Conservation (phyloP, 1,140 invertebrate species). For the Heliconius himera region DNA sequence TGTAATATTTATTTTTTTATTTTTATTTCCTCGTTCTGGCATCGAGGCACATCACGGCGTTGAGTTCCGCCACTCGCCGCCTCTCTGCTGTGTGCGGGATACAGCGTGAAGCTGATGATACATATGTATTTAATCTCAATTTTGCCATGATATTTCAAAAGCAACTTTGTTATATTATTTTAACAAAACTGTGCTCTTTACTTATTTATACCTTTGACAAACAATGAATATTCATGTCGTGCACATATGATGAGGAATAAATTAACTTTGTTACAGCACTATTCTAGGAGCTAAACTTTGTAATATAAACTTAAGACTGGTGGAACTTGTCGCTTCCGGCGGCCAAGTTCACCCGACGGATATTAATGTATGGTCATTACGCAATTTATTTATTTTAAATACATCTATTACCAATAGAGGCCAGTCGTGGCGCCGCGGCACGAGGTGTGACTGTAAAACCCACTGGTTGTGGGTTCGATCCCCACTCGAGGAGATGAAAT, state of each 20-base stretch:
- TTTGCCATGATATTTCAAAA: background rate
- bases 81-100: too few species aligned
- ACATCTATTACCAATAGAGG: background rate
- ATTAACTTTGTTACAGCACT: conserved; percentile 15
- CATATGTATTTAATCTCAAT: background rate
- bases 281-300: conserved; percentile 21
- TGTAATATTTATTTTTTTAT: too few species aligned
- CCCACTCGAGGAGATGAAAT: too few species aligned
- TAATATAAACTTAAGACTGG: conserved; percentile 16
- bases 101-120: too few species aligned
- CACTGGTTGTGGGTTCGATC: too few species aligned
- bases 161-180: background rate
- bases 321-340: conserved; percentile 27
- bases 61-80: too few species aligned
- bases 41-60: too few species aligned
- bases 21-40: too few species aligned
- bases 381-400: background rate
- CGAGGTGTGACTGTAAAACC: too few species aligned
- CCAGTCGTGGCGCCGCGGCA: too few species aligned
- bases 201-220: background rate
- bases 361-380: background rate
- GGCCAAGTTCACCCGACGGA: conserved; percentile 20
- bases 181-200: background rate
- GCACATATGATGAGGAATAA: conserved; percentile 15
- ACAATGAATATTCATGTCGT: conserved; percentile 18